Evolutionary conservation across 2,888 invertebrate species (phyloP), one percentile per base, ranked within the genome.

Genomic region (Galerucella pusilla): DNA sequence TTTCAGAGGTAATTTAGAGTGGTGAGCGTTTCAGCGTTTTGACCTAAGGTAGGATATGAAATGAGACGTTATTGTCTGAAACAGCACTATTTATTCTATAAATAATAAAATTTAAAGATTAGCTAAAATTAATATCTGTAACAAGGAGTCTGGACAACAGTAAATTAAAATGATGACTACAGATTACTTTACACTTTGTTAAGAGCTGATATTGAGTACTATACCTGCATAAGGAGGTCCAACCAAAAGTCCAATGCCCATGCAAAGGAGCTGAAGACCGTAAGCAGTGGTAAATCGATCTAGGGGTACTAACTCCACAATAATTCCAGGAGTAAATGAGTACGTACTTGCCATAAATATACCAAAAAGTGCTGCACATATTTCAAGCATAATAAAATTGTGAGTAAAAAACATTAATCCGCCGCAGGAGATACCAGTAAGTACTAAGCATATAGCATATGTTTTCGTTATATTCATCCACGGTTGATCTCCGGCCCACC

Each of bases 251-350:
- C 97, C 97, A 77, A 98, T 92, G 10, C 98, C 98, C 88, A 98
- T 97, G 78, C 96, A 94, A 73, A 98, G 89, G 81, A 97, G 89
- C 80, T 95, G 93, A 80, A 98, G 88, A 25, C 98, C 98, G 87
- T 97, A 98, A 16, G 97, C 97, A 73, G 94, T 93, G 6, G 97
- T 97, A 86, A 98, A 97, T 80, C 95, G 92, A 85, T 97, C 96
- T 85, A 98, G 88, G 10, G 97, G 96, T 57, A 97, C 94, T 83
- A 97, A 88, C 84, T 96, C 94, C 63, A 97, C 96, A 79, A 97
- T 89, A 82, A 98, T 93, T 84, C 96, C 95, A 0, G 97, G 96
- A 0, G 97, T 97, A 81, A 97, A 94, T 0, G 97, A 94, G 87
- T 96, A 98, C 75, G 94, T 96, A 80, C 96, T 97, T 65, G 96